Conservation (phyloP, 2,797 vertebrate species). For the Lepilemur ruficaudatus region DNA sequence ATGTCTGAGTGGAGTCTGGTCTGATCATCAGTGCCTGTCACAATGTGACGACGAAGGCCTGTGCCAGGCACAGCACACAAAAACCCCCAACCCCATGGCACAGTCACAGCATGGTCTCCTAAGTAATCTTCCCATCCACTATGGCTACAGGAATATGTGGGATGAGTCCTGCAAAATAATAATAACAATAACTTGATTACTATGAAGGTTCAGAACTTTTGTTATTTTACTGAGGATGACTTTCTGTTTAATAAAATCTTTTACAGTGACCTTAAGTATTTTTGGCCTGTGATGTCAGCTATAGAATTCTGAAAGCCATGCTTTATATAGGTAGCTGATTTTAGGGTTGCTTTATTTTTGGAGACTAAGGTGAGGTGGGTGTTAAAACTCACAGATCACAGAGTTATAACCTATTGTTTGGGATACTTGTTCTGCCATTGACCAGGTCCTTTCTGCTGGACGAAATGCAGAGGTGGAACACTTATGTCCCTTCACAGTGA, state of each 20-base stretch:
- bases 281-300: neutral
- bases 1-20: neutral
- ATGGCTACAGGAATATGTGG: neutral
- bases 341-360: conserved; percentile 46
- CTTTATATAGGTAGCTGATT: neutral
- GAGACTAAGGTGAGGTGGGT: neutral
- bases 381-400: conserved; percentile 34
- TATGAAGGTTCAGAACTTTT: neutral
- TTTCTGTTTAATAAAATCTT: conserved; percentile 31
- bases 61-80: neutral
- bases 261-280: neutral
- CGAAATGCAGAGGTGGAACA: conserved; percentile 34
- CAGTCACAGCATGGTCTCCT: neutral
- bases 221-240: neutral
- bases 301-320: neutral
- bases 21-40: neutral
- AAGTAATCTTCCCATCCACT: neutral
- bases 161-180: neutral
- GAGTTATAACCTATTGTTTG: neutral
- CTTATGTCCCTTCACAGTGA: conserved; percentile 19
- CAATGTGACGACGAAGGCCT: neutral
- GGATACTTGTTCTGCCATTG: neutral
- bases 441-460: neutral
- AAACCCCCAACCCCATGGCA: neutral
- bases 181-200: neutral